Evolutionary conservation across 1,140 invertebrate genomes (phyloP), one percentile per base, ranked within the genome.

Genomic region (Gonioctena quinquepunctata): DNA sequence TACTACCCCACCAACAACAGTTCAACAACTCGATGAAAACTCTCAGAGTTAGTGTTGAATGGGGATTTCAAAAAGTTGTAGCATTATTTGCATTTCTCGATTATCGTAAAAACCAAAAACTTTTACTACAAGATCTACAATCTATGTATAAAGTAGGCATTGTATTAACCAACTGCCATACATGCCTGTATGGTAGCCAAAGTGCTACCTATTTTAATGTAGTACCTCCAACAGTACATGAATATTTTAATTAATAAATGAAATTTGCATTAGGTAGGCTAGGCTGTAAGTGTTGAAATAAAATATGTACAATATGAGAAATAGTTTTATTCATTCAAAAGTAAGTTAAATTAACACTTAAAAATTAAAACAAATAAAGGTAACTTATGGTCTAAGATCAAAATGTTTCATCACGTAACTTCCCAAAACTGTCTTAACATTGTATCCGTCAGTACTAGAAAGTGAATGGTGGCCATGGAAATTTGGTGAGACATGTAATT

Each of bases 161-260:
- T n/a, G 28, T 72, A 13, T 48, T 69, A 13, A 69, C 66, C 59
- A 74, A 71, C 54, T 71, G 69, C 25, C 73, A 72, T 57, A 72
- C 73, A 11, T 72, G 70, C 52, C 26, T 72, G 11, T 69, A 75
- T 49, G 63, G 66, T 5, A 67, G 70, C 63, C 66, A 75, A 52
- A 66, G 2, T 13, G 33, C 33, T 13, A n/a, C 11, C 33, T 42
- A 42, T n/a, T 42, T n/a, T 42, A n/a, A 42, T 42, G 11, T 42
- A n/a, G 11, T 13, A 42, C 7, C 33, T 4, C 11, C 11, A 42
- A 2, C 11, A 13, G 2, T 42, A 42, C 11, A 42, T 8, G 7
- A 42, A 42, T 42, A 42, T 42, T 42, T n/a, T 42, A n/a, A n/a
- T 13, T 42, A n/a, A 1, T 42, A 13, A n/a, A n/a, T n/a, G n/a